Percentiles rank a stretch among this genome's conserved stretches.
Conservation (phyloP, 30 jellyfish, hydroid and myxozoan genomes). For the Chrysaora quinquecirrha region DNA sequence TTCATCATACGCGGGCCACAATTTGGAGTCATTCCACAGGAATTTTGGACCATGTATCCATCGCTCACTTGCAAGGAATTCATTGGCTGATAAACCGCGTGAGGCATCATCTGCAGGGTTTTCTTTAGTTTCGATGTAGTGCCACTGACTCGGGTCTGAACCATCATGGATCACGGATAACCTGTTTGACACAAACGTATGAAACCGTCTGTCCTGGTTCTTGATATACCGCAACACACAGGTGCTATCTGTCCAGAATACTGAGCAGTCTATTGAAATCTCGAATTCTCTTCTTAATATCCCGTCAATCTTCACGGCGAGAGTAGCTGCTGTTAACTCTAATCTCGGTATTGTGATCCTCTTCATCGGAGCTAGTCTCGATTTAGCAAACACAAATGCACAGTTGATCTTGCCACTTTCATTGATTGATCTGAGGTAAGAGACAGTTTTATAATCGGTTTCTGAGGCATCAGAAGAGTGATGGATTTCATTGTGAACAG, state of each 20-base stretch:
- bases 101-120: slow-evolving; percentile 11
- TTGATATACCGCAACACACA: slow-evolving; percentile 33
- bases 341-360: slow-evolving; percentile 36
- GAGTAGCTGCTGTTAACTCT: background rate
- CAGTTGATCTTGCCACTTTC: background rate
- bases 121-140: slow-evolving; percentile 3
- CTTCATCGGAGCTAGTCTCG: slow-evolving; percentile 61
- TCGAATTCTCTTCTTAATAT: background rate
- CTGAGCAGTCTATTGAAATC: background rate
- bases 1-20: background rate
- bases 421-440: slow-evolving; percentile 8
- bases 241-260: slow-evolving; percentile 63
- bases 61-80: slow-evolving; percentile 23
- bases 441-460: slow-evolving; percentile 14
- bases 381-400: slow-evolving; percentile 26
- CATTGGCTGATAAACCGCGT: slow-evolving; percentile 29
- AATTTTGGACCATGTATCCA: slow-evolving; percentile 45
- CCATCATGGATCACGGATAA: background rate
- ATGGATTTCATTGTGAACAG: background rate
- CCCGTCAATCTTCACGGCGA: background rate
- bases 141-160: slow-evolving; percentile 41
- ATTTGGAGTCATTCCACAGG: background rate
- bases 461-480: slow-evolving; percentile 19
- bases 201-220: slow-evolving; percentile 27
- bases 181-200: slow-evolving; percentile 40